Evolutionary conservation across 1,140 invertebrate genomes (phyloP).

Genomic region (Cotesia chilonis): DNA sequence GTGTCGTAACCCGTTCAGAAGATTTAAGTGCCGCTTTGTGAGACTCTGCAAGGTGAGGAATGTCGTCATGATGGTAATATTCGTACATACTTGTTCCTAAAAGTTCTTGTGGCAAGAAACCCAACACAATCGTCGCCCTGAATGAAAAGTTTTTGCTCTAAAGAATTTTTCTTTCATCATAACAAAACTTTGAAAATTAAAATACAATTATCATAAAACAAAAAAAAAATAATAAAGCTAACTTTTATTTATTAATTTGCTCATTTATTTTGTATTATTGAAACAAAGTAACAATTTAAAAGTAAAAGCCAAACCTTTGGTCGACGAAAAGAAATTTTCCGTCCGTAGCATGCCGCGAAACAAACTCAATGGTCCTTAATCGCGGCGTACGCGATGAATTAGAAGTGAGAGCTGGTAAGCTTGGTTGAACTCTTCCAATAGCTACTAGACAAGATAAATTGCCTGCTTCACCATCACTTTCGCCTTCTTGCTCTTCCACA

Average conservation of each 20-base stretch:
- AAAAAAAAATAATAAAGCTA: background rate
- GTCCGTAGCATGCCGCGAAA: constrained; percentile 92
- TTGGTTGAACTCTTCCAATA: constrained; percentile 76
- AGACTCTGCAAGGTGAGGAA: constrained; percentile 80
- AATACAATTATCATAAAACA: constrained; percentile 22
- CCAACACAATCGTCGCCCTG: constrained; percentile 87
- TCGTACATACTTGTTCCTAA: constrained; percentile 93
- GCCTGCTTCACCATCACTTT: constrained; percentile 78
- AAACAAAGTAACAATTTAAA: background rate
- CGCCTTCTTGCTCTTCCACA: constrained; percentile 72
- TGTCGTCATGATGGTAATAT: constrained; percentile 88
- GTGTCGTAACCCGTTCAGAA: constrained; percentile 73
- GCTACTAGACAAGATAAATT: constrained; percentile 88
- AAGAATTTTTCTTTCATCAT: constrained; percentile 19
- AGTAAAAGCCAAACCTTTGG: constrained; percentile 71
- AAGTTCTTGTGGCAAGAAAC: constrained; percentile 92
- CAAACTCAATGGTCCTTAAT: constrained; percentile 77
- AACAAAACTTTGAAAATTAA: constrained; percentile 6
- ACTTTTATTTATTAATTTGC: background rate
- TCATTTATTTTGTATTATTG: too few species aligned
- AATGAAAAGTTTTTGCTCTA: constrained; percentile 43
- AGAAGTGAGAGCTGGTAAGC: constrained; percentile 36
- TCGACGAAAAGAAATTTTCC: constrained; percentile 98
- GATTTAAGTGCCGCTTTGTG: constrained; percentile 83
- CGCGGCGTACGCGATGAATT: constrained; percentile 46